Conservation (phyloP, 2,797 vertebrate genomes). For the Hydrophis major region DNA sequence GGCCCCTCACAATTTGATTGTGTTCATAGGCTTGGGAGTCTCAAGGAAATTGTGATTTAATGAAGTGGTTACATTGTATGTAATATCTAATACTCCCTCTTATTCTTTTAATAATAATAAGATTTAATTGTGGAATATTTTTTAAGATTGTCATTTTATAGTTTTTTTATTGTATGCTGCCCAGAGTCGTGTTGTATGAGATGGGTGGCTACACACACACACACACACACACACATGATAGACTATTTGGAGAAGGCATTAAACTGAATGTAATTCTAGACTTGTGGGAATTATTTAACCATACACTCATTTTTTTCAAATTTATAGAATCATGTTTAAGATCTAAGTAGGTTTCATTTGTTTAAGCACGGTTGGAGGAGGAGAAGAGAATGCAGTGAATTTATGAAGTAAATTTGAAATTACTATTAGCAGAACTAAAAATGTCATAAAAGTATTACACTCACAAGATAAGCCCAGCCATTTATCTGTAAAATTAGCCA, state of each 20-base stretch:
- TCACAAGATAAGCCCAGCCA: not conserved
- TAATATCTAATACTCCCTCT: not conserved
- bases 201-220: too few relatives aligned
- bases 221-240: not conserved
- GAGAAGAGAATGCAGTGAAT: not conserved
- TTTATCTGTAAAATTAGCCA: not conserved
- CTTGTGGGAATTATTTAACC: not conserved
- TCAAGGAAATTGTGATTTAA: not conserved
- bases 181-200: not conserved
- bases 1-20: not conserved
- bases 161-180: not conserved
- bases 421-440: not conserved
- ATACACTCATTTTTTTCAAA: not conserved
- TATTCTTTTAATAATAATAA: not conserved
- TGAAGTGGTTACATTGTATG: not conserved
- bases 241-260: not conserved
- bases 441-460: not conserved
- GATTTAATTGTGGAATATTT: not conserved
- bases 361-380: not conserved
- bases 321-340: not conserved
- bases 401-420: not conserved
- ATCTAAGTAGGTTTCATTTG: not conserved
- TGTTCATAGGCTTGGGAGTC: not conserved
- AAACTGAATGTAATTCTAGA: not conserved
- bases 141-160: not conserved